Conservation (phyloP, 2,113 vertebrate species). For the Siniperca chuatsi region DNA sequence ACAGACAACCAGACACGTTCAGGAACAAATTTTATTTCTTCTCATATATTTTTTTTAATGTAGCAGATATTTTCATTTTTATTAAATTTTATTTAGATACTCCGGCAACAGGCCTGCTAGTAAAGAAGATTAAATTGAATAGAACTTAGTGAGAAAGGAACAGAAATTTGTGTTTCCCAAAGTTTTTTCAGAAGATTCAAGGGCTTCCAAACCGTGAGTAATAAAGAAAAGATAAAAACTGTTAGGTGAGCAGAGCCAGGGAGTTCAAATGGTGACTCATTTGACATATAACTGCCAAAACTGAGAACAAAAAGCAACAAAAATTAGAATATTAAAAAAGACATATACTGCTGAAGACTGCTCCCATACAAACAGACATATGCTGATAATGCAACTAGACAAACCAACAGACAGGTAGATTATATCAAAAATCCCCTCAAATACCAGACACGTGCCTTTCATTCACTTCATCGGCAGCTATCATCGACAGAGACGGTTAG, state of each 20-base stretch:
- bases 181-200: slow-evolving; percentile 4
- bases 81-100: slow-evolving; percentile 23
- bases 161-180: slow-evolving; percentile 13
- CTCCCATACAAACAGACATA: background rate
- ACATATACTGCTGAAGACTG: background rate
- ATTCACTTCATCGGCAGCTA: background rate
- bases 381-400: background rate
- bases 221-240: slow-evolving; percentile 23
- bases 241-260: slow-evolving; percentile 12
- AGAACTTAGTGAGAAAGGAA: background rate
- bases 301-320: background rate
- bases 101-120: background rate
- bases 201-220: background rate
- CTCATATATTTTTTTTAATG: slow-evolving; percentile 14
- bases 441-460: background rate
- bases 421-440: slow-evolving; percentile 18
- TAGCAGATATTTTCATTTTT: slow-evolving; percentile 28
- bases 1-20: slow-evolving; percentile 6
- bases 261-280: background rate
- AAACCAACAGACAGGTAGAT: background rate
- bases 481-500: background rate
- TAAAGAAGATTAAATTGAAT: slow-evolving; percentile 36
- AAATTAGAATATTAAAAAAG: background rate
- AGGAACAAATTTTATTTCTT: background rate
- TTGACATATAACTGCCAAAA: background rate